Conservation (phyloP, 2,797 vertebrate genomes). For the Paedocypris micromegethes region DNA sequence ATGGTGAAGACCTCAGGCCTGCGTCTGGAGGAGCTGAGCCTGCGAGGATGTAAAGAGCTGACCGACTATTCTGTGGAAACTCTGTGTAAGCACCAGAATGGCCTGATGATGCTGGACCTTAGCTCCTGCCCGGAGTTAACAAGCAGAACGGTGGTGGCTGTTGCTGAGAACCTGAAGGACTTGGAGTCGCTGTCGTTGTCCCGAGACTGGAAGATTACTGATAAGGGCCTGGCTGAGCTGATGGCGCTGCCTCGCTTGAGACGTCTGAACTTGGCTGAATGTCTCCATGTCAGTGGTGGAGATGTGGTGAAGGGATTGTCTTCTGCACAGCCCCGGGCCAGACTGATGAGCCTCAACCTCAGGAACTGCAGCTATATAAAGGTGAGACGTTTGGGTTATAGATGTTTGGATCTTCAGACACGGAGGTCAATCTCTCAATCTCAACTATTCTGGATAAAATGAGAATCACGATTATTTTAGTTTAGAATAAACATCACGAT, state of each 20-base stretch:
- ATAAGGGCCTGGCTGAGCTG: slow-evolving; percentile 67
- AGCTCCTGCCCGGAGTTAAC: slow-evolving; percentile 75
- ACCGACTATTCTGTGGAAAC: slow-evolving; percentile 70
- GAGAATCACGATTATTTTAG: too few species aligned
- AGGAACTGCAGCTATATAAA: slow-evolving; percentile 74
- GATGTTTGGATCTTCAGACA: not conserved
- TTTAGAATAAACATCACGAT: too few species aligned
- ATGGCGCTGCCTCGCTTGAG: slow-evolving; percentile 59
- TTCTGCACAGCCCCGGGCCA: slow-evolving; percentile 26
- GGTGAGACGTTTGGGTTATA: slow-evolving; percentile 54
- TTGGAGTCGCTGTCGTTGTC: slow-evolving; percentile 66
- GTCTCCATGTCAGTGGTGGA: slow-evolving; percentile 67
- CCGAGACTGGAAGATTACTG: slow-evolving; percentile 69
- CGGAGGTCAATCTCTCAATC: too few species aligned
- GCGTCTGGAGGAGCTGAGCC: slow-evolving; percentile 63
- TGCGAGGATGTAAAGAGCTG: slow-evolving; percentile 76
- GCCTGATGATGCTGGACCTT: slow-evolving; percentile 71
- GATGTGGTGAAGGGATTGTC: slow-evolving; percentile 68
- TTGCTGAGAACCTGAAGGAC: slow-evolving; percentile 55
- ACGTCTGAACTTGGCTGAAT: slow-evolving; percentile 73
- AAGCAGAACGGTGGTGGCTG: slow-evolving; percentile 62
- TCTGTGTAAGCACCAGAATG: slow-evolving; percentile 69
- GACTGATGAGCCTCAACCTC: slow-evolving; percentile 67
- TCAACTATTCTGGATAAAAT: too few species aligned
- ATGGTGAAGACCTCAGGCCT: slow-evolving; percentile 68